These are phyloP conservation scores for Pectinophora gossypiella DNA, from an alignment of 1,140 invertebrate species.

Conservation along the genomic window DNA sequence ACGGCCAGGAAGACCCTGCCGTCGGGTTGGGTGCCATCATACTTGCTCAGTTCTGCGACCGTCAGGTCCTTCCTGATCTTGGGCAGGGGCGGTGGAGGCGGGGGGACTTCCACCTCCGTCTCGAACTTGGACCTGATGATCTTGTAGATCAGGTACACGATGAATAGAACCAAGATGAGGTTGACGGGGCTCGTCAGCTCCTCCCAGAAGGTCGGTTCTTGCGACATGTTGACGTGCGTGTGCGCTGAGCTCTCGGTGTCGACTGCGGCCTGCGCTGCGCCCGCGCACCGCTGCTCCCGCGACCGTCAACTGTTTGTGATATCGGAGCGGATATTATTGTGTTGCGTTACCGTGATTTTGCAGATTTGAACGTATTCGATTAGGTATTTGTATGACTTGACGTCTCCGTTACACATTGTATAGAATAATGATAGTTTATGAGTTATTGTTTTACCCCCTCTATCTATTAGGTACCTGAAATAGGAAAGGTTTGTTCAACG, in stretches of 20 bases:
- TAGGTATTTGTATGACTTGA: no score
- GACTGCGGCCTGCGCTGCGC: constrained; percentile 32
- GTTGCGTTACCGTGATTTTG: neutral
- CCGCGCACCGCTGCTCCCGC: neutral
- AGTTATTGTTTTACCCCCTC: no score
- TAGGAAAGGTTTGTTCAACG: no score
- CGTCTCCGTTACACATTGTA: no score
- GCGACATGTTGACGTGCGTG: constrained; percentile 41
- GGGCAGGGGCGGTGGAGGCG: constrained; percentile 45
- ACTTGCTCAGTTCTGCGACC: constrained; percentile 57
- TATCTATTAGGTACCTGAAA: no score
- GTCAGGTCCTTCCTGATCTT: constrained; percentile 62
- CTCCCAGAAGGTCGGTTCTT: constrained; percentile 48
- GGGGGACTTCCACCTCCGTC: constrained; percentile 27
- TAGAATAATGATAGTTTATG: no score
- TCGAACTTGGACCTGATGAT: constrained; percentile 63
- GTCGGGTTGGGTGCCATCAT: constrained; percentile 58
- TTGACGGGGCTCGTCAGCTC: constrained; percentile 62
- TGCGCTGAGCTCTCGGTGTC: constrained; percentile 35
- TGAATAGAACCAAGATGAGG: constrained; percentile 48
- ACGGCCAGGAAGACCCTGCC: constrained; percentile 62
- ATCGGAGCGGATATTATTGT: neutral
- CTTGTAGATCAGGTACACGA: constrained; percentile 64
- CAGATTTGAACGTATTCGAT: no score
- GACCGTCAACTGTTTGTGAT: neutral